These are phyloP conservation scores for Drosophila kurseongensis DNA, from an alignment of 1,140 invertebrate genomes.

Conservation along the genomic window DNA sequence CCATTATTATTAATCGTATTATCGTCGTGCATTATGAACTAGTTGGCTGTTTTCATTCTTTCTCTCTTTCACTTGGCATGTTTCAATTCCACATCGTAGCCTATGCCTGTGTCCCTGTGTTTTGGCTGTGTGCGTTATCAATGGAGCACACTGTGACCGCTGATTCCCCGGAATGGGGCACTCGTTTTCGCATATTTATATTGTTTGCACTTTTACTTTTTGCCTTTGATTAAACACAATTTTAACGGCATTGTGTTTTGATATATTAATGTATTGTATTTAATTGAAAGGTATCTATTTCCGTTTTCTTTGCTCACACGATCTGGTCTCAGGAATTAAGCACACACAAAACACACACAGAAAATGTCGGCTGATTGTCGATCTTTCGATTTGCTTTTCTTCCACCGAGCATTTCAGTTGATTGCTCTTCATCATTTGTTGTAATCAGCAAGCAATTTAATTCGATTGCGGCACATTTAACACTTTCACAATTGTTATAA, in stretches of 20 bases:
- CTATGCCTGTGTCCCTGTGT: conserved; percentile 15
- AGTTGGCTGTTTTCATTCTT: conserved; percentile 38
- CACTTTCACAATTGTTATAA: conserved; percentile 70
- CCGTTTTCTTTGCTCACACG: conserved; percentile 55
- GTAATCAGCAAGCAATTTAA: conserved; percentile 74
- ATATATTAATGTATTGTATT: conserved; percentile 61
- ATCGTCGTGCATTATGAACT: conserved; percentile 55
- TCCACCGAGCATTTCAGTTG: conserved; percentile 30
- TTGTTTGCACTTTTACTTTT: conserved; percentile 81
- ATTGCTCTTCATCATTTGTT: conserved; percentile 63
- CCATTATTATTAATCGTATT: conserved; percentile 54
- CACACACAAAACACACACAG: conserved; percentile 36
- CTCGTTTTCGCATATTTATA: conserved; percentile 50
- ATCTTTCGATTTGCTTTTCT: conserved; percentile 35
- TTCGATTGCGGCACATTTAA: conserved; percentile 73
- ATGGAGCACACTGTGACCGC: conserved; percentile 52
- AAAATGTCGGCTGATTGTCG: conserved; percentile 61
- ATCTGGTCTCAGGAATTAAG: conserved; percentile 35
- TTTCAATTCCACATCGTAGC: conserved; percentile 70
- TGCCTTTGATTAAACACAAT: conserved; percentile 53
- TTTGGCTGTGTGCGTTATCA: conserved; percentile 58
- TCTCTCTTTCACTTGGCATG: conserved; percentile 64
- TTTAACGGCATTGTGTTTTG: conserved; percentile 55
- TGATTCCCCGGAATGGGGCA: conserved; percentile 6
- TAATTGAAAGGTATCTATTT: conserved; percentile 83